These are phyloP conservation scores for Ochropacha duplaris DNA, from an alignment of 2,888 invertebrate genomes.

Conservation along the genomic window DNA sequence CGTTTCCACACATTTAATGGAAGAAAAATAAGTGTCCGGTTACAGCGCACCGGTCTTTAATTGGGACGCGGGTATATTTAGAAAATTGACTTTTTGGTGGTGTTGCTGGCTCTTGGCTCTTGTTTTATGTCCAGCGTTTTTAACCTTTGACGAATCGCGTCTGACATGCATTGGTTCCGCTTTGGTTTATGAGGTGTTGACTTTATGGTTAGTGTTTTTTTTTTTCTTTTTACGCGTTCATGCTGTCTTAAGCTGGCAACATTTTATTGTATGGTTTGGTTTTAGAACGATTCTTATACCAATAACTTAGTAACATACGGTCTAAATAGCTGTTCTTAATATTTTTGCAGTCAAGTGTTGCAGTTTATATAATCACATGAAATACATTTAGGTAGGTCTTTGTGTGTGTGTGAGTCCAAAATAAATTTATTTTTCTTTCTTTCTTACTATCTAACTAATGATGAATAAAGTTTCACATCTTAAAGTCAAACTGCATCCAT, in stretches of 20 bases:
- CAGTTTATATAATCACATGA: too few species aligned
- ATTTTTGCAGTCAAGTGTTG: too few species aligned
- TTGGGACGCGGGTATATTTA: conserved; percentile 56
- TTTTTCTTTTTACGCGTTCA: not conserved
- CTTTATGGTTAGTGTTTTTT: not conserved
- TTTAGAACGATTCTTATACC: too few species aligned
- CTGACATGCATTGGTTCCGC: conserved; percentile 16
- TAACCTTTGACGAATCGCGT: conserved; percentile 21
- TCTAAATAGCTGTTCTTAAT: too few species aligned
- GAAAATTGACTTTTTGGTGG: conserved; percentile 50
- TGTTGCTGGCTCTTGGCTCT: conserved; percentile 33
- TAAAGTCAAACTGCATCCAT: not conserved
- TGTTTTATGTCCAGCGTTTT: conserved; percentile 10
- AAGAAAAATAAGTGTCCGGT: conserved; percentile 53
- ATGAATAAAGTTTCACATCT: not conserved
- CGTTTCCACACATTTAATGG: conserved; percentile 35
- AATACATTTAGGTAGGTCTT: too few species aligned
- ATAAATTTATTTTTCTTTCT: too few species aligned
- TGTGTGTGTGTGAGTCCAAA: too few species aligned
- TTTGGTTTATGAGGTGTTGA: conserved; percentile 12
- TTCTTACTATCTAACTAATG: not conserved
- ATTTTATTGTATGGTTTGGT: not conserved
- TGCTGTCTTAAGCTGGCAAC: too few species aligned
- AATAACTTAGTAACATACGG: too few species aligned
- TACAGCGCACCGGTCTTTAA: conserved; percentile 48